phyloP scores from a whole-genome alignment of 2,113 vertebrate species.

The Erinaceus europaeus region DNA sequence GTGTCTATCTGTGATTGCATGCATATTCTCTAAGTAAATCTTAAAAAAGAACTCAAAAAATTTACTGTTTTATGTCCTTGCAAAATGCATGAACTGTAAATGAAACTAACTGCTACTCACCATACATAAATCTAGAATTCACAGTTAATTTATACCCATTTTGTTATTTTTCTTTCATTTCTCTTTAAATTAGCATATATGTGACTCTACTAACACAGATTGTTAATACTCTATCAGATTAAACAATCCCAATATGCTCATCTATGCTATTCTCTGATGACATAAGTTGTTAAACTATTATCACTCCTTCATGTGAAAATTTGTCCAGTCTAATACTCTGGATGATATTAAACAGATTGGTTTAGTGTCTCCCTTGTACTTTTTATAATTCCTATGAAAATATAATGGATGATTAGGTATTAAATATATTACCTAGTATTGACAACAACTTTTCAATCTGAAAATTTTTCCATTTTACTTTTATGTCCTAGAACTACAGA shows the following conservation, averaged over 20 bases:
- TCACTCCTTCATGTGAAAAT: background rate
- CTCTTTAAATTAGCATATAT: background rate
- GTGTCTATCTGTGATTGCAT: too few species aligned
- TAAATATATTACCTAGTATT: background rate
- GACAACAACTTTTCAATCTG: background rate
- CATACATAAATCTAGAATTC: background rate
- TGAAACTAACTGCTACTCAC: background rate
- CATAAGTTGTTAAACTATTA: background rate
- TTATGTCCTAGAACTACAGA: background rate
- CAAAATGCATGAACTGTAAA: slow-evolving; percentile 11
- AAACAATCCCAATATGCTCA: background rate
- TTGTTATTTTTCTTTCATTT: background rate
- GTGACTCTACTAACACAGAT: background rate
- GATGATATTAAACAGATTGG: background rate
- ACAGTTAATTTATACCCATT: background rate
- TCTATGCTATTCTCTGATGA: background rate
- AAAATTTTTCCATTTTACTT: background rate
- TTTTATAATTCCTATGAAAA: background rate
- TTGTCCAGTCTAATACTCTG: background rate
- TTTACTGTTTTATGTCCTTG: background rate
- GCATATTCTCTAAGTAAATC: too few species aligned
- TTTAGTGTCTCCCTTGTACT: background rate
- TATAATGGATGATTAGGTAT: background rate
- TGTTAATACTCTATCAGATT: background rate
- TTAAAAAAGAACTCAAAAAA: too few species aligned